Evolutionary conservation across 2,797 vertebrate genomes (phyloP), one percentile per base, ranked within the genome.

Genomic region (Microctenopoma stevenorrisi): DNA sequence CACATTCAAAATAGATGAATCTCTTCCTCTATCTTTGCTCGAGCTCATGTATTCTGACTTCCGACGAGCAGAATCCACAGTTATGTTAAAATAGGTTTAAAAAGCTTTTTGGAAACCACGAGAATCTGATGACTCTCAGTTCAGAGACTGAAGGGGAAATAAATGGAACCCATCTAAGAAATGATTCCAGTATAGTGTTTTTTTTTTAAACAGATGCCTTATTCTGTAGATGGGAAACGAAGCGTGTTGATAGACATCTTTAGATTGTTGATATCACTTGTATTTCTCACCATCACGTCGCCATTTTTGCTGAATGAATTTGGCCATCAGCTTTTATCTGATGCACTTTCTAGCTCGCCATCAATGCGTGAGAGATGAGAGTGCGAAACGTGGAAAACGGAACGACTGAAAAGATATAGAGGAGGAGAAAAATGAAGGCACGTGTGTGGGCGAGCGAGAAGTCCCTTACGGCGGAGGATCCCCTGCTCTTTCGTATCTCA

Each of bases 381-480:
- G 50, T 65, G 55, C 22, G 22, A 22, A 22, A 74, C 63, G 72
- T 52, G 53, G 73, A 72, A 74, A 74, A 75, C 50, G 25, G 64
- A 69, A 60, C 57, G 79, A 75, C 65, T 46, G 60, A 72, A 64
- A 72, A 69, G 69, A 84, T 22, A 64, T 3, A 58, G 44, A 58
- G 64, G 44, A 43, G 74, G 66, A 62, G 55, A 78, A 60, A 70
- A 72, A 82, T 30, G 65, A 22, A 73, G 78, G 79, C 81, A 75
- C 64, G 68, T 80, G 85, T 78, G 60, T 76, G 47, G 16, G 60
- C 22, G 40, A 10, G 68, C 18, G 74, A 82, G 85, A 86, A 83
- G 86, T 83, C 85, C 89, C 91, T 91, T 82, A 86, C 83, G 87
- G 91, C 91, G 76, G 89, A 90, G 90, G 89, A 88, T 90, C 85